Base-by-base conservation (phyloP, 1,140 invertebrate species). In the Lutraria rhynchaena region DNA sequence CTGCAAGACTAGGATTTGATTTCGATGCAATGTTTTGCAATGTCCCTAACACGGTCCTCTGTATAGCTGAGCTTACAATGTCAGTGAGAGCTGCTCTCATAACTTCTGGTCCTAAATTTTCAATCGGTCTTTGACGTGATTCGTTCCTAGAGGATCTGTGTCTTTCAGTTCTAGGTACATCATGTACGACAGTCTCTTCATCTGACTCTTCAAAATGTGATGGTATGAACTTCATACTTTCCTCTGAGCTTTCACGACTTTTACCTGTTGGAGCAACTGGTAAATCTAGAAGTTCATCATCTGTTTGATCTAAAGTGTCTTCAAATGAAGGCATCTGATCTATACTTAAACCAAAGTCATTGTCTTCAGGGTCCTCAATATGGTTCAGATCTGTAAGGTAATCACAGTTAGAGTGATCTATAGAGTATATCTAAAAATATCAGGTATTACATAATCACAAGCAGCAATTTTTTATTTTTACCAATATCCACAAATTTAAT, bases 311-410 rank as follows among this genome's bases (percentile, higher is more conserved):
- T 22, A 90, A 81, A 22, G 65, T 55, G 41, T 90, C 89, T 77
- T 87, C 88, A 74, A 89, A 86, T 11, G 89, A 90, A 17, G 89
- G 89, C 88, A 90, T 88, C 60, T 83, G 58, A 13, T 85, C 85
- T 41, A 90, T 75, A 65, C 86, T 84, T 37, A 70, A 75, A 19
- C 82, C 82, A 76, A 90, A 89, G 35, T 90, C 85, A 13, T 83
- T 74, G 37, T 41, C 37, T 22, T 86, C 84, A 41, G 63, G 63
- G 44, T 81, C 83, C 22, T 55, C 60, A 11, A 22, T 17, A 55
- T 51, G 27, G 15, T 61, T 61, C 31, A 33, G 60, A 35, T 61
- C 35, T 76, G 57, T 3, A 78, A 35, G 29, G 33, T 0, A 46
- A 61, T 27, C n/a, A n/a, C n/a, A n/a, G n/a, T n/a, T n/a, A n/a